Conservation (phyloP, 1,140 invertebrate species). For the Rhopalosiphum maidis region DNA sequence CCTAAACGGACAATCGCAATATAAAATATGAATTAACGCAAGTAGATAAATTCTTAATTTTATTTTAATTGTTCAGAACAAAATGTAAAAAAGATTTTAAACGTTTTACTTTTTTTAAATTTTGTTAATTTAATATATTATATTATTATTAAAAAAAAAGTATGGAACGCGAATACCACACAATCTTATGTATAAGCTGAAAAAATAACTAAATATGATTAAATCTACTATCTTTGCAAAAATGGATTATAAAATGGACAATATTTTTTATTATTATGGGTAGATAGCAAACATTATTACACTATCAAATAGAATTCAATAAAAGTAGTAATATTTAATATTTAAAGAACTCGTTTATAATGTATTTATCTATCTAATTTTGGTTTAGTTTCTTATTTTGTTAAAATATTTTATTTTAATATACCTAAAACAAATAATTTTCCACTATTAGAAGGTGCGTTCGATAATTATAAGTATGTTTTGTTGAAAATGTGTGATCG, state of each 20-base stretch:
- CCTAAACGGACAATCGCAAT: background rate
- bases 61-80: background rate
- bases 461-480: background rate
- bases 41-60: background rate
- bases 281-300: background rate
- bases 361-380: background rate
- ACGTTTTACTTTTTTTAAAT: too few species aligned
- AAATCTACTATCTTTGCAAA: background rate
- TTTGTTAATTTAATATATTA: too few species aligned
- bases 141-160: too few species aligned
- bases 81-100: background rate
- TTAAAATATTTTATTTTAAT: background rate
- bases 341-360: background rate
- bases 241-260: background rate
- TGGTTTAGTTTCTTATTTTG: background rate
- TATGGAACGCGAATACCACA: background rate
- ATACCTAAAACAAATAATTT: background rate
- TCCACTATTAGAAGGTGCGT: background rate
- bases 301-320: background rate
- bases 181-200: background rate
- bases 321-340: background rate
- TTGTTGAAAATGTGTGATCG: background rate
- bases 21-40: too few species aligned
- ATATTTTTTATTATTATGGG: too few species aligned
- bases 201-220: background rate